phyloP scores from a whole-genome alignment of 2,113 vertebrate species.

The Tyrannus savana region DNA sequence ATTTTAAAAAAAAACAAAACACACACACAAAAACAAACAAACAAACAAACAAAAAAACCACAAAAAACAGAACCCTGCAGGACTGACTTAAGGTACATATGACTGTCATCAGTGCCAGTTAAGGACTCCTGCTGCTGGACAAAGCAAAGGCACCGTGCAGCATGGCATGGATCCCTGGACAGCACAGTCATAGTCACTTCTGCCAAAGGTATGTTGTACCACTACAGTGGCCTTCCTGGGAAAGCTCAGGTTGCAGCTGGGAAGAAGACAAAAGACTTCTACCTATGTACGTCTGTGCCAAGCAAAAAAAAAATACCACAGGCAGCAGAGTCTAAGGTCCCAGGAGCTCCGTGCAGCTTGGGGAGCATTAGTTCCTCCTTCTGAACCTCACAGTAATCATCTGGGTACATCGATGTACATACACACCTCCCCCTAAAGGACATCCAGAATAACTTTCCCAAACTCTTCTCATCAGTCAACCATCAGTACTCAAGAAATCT shows the following conservation, averaged over 20 bases:
- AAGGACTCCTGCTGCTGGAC: neutral
- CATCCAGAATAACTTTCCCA: neutral
- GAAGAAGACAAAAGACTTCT: neutral
- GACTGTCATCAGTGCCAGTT: neutral
- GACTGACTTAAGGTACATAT: neutral
- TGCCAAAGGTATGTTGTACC: neutral
- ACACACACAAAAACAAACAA: neutral
- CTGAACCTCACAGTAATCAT: neutral
- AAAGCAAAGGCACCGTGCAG: accelerated
- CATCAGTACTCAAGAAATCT: neutral
- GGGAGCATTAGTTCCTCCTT: neutral
- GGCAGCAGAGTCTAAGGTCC: neutral
- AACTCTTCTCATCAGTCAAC: neutral
- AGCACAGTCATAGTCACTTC: accelerated
- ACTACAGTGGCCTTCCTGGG: neutral
- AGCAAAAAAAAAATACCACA: too few relatives aligned
- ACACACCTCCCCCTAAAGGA: neutral
- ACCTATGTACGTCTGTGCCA: neutral
- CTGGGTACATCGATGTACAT: accelerated
- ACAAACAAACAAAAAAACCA: too few relatives aligned
- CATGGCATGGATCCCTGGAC: neutral
- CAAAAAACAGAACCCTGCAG: neutral
- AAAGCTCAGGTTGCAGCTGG: neutral
- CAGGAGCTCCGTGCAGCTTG: neutral
- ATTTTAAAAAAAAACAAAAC: neutral